Base-by-base conservation (phyloP, 1,140 invertebrate genomes). In the Gryon sp. region DNA sequence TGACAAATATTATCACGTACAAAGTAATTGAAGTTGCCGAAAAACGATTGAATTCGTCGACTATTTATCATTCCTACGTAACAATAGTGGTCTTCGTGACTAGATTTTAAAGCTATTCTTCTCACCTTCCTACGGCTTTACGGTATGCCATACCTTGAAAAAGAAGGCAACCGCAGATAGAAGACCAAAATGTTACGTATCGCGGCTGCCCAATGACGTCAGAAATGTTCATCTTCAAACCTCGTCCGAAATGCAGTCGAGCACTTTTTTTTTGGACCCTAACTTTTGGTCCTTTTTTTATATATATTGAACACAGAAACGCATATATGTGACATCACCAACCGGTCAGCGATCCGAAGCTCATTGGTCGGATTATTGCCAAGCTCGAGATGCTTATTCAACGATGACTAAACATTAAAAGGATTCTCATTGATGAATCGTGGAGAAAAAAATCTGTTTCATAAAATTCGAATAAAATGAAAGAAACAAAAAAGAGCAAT, bases 291-390 rank as follows among this genome's bases (percentile, higher is more conserved):
- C n/a, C n/a, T n/a, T n/a, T n/a, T n/a, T n/a, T n/a, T n/a, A n/a
- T n/a, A n/a, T n/a, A n/a, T n/a, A n/a, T n/a, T n/a, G n/a, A n/a
- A n/a, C n/a, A 65, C 78, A 72, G 75, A 83, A 81, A 82, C 79
- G 80, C 72, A 24, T 24, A 32, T 32, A 57, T 70, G 50, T 84
- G 81, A 85, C 82, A 82, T 83, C 83, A 84, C 59, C 52, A 80
- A 83, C 79, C 78, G 80, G 79, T 83, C 74, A 55, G 69, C 59
- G 60, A 59, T 59, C 57, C 36, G n/a, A 59, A 18, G 18, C 8
- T 19, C 18, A 50, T 55, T 46, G 62, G 48, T 55, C 32, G 16
- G 41, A 52, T 50, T 8, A 57, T 36, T 7, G 19, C 14, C 2
- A 22, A 11, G 14, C n/a, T 36, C 9, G 12, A 4, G 14, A 4